Base-by-base conservation (phyloP, 2,797 vertebrate species). In the Bovichtus variegatus region DNA sequence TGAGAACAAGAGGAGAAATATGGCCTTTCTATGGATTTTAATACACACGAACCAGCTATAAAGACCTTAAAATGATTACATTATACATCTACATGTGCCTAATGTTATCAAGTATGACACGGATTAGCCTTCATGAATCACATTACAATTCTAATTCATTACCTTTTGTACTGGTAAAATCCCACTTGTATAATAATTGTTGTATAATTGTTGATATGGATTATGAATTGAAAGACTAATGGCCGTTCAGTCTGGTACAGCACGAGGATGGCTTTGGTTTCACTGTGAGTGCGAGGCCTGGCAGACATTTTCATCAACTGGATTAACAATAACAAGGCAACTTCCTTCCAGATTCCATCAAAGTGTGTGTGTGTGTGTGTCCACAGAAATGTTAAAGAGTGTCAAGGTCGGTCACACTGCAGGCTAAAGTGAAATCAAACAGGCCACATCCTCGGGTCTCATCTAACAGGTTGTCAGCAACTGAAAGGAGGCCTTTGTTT, bases 381-480 rank as follows among this genome's bases (percentile, higher is more conserved):
- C 49, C 53, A 58, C 34, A 61, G 58, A 59, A 49, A 71, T 49
- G 41, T 21, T 38, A 58, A 41, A 53, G 27, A 72, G 38, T n/a
- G 11, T 46, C 68, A 80, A 80, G 74, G 77, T 88, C 80, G 77
- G 41, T n/a, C 49, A 36, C 62, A 43, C 64, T 65, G 64, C 29
- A 18, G 36, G 50, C 63, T 43, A 47, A 36, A 44, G 65, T 29
- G 62, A 54, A 66, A 46, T 67, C 51, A 72, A 61, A 71, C 74
- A 72, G 63, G 47, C 38, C 61, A 23, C 58, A 41, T 38, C 60
- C 62, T 76, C 75, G 61, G 41, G 46, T 77, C 50, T 79, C 72
- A 54, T 76, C 76, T 84, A 64, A 79, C 74, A 50, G 58, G 68
- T 41, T 84, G 80, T 90, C 76, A 78, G 74, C 78, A 25, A 21